phyloP scores from a whole-genome alignment of 2,888 invertebrate genomes.

The Graphium colonna region DNA sequence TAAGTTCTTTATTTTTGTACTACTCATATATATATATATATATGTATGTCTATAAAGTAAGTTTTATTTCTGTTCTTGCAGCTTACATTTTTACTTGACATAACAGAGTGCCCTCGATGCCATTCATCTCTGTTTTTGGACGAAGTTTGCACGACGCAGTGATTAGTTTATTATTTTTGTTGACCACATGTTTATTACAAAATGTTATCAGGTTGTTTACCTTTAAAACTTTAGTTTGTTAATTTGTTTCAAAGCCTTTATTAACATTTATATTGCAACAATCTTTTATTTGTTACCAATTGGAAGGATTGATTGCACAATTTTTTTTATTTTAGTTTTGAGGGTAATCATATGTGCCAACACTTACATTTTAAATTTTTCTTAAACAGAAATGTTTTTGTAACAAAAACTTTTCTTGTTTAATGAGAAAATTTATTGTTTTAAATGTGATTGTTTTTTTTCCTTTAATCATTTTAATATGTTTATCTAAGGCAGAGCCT shows the following conservation, averaged over 20 bases:
- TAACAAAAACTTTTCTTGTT: conserved; percentile 24
- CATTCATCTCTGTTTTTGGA: conserved; percentile 61
- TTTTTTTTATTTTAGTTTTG: conserved; percentile 1
- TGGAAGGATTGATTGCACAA: conserved; percentile 24
- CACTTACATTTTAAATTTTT: background rate
- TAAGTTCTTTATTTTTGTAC: conserved; percentile 37
- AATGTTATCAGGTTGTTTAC: background rate
- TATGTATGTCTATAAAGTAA: no score
- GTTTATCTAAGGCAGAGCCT: conserved; percentile 10
- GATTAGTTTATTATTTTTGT: conserved; percentile 12
- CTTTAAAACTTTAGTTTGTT: background rate
- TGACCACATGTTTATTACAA: background rate
- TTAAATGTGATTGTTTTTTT: conserved; percentile 22
- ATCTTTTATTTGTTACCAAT: background rate
- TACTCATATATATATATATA: no score
- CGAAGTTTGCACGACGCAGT: conserved; percentile 45
- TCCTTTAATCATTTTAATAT: conserved; percentile 26
- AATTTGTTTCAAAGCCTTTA: background rate
- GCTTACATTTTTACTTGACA: conserved; percentile 73
- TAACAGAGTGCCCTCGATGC: conserved; percentile 72
- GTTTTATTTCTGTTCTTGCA: conserved; percentile 34
- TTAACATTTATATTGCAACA: background rate
- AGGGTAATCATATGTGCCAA: background rate
- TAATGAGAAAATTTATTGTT: conserved; percentile 16
- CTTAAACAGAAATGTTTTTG: conserved; percentile 16